Evolutionary conservation across 1,140 invertebrate genomes (phyloP).

Genomic region (Melipona quadrifasciata): DNA sequence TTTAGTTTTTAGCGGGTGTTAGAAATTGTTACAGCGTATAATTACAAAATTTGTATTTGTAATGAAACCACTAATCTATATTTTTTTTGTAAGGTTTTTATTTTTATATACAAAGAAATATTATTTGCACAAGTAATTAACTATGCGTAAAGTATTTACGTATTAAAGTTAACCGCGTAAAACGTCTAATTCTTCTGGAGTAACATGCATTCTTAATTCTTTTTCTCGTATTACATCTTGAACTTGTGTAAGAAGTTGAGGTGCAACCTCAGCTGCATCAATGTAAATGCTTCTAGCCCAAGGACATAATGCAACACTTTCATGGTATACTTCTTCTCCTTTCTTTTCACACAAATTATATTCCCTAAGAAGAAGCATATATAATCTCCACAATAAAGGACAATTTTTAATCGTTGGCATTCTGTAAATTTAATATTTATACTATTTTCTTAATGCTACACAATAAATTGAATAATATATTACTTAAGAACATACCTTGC

Average conservation of each 20-base stretch:
- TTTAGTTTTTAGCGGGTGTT: not conserved
- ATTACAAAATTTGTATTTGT: not conserved
- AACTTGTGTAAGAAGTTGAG: conserved; percentile 83
- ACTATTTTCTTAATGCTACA: conserved; percentile 17
- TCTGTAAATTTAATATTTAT: conserved; percentile 59
- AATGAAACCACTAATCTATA: not conserved
- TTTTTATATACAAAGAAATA: not conserved
- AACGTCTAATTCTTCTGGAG: conserved; percentile 87
- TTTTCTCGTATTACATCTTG: conserved; percentile 88
- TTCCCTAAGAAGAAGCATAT: conserved; percentile 81
- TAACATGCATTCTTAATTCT: conserved; percentile 86
- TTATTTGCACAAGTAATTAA: conserved; percentile 11
- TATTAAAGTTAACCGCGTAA: conserved; percentile 78
- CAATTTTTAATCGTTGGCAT: conserved; percentile 78
- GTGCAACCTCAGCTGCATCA: conserved; percentile 81
- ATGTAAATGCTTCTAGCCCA: conserved; percentile 84
- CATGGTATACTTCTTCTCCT: conserved; percentile 78
- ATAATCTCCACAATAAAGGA: conserved; percentile 83
- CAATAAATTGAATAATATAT: not conserved
- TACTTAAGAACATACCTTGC: conserved; percentile 58
- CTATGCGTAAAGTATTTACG: not conserved
- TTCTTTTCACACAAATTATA: conserved; percentile 76
- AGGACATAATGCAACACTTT: conserved; percentile 83
- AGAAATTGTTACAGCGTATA: not conserved
- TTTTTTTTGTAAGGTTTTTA: not conserved